phyloP scores from a whole-genome alignment of 2,888 invertebrate genomes.

The Esperia sulphurella region DNA sequence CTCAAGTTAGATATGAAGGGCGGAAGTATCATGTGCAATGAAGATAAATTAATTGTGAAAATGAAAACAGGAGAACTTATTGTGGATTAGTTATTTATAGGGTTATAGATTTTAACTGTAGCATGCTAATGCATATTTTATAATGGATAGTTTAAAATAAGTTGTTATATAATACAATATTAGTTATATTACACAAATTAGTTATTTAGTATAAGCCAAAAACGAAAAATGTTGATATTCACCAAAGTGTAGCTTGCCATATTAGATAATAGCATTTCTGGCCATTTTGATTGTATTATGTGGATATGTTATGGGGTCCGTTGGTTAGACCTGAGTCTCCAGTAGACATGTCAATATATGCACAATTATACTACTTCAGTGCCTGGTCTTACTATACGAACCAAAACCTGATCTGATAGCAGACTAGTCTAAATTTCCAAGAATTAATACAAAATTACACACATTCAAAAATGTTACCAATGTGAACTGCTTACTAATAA shows the following conservation, averaged over 20 bases:
- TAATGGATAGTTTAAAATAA: constrained; percentile 10
- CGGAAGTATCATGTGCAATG: constrained; percentile 40
- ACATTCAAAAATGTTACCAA: neutral
- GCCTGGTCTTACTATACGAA: neutral
- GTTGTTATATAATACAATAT: constrained; percentile 3
- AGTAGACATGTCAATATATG: no score
- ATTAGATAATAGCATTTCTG: constrained; percentile 58
- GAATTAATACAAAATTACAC: neutral
- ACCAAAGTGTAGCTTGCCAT: constrained; percentile 78
- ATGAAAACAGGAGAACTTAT: constrained; percentile 63
- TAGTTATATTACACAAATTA: constrained; percentile 18
- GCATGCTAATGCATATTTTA: neutral
- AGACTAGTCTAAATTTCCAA: neutral
- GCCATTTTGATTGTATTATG: constrained; percentile 32
- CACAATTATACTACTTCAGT: no score
- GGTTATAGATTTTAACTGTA: neutral
- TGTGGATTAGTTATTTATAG: constrained; percentile 32
- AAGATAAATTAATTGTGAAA: constrained; percentile 63
- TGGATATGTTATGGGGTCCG: neutral
- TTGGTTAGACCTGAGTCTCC: no score
- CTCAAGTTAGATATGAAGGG: constrained; percentile 56
- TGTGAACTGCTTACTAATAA: neutral
- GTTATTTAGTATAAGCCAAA: constrained; percentile 42
- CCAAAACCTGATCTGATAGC: neutral
- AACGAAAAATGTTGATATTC: constrained; percentile 47